A percentile compares a stretch with the other conserved stretches of the same genome.
phyloP scores from a whole-genome alignment of 2,113 vertebrate species.

The Etheostoma spectabile region DNA sequence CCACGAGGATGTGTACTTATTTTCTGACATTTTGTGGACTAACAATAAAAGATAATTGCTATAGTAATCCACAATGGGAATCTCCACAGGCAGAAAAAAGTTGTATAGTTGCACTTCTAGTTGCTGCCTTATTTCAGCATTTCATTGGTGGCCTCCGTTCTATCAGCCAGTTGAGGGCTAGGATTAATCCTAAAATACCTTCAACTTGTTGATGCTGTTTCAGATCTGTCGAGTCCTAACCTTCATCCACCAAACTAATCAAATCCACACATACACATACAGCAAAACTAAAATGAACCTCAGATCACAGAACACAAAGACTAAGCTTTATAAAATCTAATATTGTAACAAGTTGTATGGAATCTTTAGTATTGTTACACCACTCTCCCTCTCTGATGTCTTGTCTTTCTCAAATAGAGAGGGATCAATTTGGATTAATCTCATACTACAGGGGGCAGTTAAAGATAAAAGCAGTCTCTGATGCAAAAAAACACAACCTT shows the following conservation, averaged over 20 bases:
- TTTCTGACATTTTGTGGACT: neutral
- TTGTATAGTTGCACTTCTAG: neutral
- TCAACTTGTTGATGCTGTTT: neutral
- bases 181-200: neutral
- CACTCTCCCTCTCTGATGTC: neutral
- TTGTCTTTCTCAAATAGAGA: neutral
- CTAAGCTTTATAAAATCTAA: neutral
- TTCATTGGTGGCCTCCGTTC: neutral
- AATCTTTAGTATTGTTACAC: neutral
- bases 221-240: neutral
- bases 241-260: neutral
- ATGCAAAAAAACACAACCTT: neutral
- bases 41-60: neutral
- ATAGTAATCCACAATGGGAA: neutral
- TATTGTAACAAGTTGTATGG: neutral
- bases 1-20: neutral
- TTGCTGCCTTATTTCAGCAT: neutral
- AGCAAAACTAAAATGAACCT: neutral
- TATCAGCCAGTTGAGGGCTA: neutral
- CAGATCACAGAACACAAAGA: neutral
- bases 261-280: neutral
- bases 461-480: slow-evolving; percentile 26
- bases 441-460: neutral
- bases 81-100: neutral
- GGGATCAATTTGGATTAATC: slow-evolving; percentile 9